Evolutionary conservation across 1,140 invertebrate genomes (phyloP), one percentile per base, ranked within the genome.

Genomic region (Sarcophaga bullata): DNA sequence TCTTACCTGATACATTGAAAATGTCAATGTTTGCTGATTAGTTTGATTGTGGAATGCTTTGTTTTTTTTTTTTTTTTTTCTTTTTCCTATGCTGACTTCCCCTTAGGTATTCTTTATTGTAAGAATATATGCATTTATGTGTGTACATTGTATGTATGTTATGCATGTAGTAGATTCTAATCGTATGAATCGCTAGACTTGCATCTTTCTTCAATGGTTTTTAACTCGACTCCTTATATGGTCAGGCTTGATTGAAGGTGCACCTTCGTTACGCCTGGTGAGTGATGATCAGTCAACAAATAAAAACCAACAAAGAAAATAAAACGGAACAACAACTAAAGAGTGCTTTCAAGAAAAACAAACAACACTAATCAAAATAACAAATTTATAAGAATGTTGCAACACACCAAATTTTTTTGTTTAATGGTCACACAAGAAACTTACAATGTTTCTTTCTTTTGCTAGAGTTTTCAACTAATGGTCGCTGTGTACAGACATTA

Each of bases 161-260:
- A 76, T n/a, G 46, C 47, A 47, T 76, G 73, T 52, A 19, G 75
- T 52, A 78, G 75, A 78, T 78, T 78, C 19, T 78, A 78, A 78
- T 78, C 75, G 17, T 50, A 19, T 78, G 49, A 78, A 78, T 78
- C 75, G 48, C 8, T 52, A 78, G 75, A 50, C 48, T 52, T 17
- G 80, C 78, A 73, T 83, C 62, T 80, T 83, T 62, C 48, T 78
- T 78, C 48, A 50, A 50, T 78, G 75, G 47, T 73, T 81, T 52
- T 37, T 50, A 84, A 86, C 85, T 83, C 78, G 83, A 19, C 50
- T 84, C 88, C 87, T 87, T 89, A 86, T 89, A 88, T 88, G 88
- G 88, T 89, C 87, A 89, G 85, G 88, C 88, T 89, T 89, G 87
- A 89, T 86, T 89, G 88, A 89, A 89, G 88, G 87, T 89, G 87